Percentiles rank a stretch among this genome's conserved stretches.
phyloP scores from a whole-genome alignment of 2,888 invertebrate genomes.

The Notodonta ziczac region DNA sequence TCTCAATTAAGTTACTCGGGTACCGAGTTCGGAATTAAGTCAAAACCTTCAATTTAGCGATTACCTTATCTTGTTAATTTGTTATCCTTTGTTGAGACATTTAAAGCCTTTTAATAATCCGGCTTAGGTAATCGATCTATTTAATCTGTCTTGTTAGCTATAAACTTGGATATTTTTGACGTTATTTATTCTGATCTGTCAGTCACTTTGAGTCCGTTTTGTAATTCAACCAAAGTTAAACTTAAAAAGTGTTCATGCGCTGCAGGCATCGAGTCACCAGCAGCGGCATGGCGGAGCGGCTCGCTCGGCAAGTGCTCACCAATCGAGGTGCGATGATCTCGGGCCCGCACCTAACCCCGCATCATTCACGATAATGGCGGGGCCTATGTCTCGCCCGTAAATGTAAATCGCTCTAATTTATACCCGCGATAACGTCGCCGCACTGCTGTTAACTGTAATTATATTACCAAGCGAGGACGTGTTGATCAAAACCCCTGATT shows the following conservation, averaged over 20 bases:
- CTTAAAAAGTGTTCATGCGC: background rate
- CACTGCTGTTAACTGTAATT: slow-evolving; percentile 84
- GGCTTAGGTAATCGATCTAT: slow-evolving; percentile 23
- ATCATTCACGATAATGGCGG: slow-evolving; percentile 80
- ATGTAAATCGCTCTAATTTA: slow-evolving; percentile 84
- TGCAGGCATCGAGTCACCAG: background rate
- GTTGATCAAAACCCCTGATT: slow-evolving; percentile 82
- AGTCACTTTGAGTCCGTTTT: slow-evolving; percentile 18
- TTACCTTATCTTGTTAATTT: slow-evolving; percentile 9
- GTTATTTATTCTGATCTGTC: slow-evolving; percentile 32
- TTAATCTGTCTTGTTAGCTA: slow-evolving; percentile 29
- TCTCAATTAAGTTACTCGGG: slow-evolving; percentile 3
- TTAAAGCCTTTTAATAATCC: slow-evolving; percentile 12
- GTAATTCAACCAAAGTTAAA: slow-evolving; percentile 8
- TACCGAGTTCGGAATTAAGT: slow-evolving; percentile 2
- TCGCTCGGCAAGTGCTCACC: slow-evolving; percentile 38
- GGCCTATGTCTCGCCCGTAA: slow-evolving; percentile 78
- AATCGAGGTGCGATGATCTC: slow-evolving; percentile 61
- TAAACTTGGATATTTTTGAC: slow-evolving; percentile 21
- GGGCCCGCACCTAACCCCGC: slow-evolving; percentile 71
- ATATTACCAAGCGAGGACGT: slow-evolving; percentile 83
- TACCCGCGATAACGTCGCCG: slow-evolving; percentile 83
- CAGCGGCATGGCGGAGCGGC: slow-evolving; percentile 15
- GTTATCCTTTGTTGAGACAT: slow-evolving; percentile 7
- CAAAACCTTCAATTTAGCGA: slow-evolving; percentile 8